These are phyloP conservation scores for Lagopus muta DNA, from an alignment of 2,113 vertebrate genomes.

Conservation along the genomic window DNA sequence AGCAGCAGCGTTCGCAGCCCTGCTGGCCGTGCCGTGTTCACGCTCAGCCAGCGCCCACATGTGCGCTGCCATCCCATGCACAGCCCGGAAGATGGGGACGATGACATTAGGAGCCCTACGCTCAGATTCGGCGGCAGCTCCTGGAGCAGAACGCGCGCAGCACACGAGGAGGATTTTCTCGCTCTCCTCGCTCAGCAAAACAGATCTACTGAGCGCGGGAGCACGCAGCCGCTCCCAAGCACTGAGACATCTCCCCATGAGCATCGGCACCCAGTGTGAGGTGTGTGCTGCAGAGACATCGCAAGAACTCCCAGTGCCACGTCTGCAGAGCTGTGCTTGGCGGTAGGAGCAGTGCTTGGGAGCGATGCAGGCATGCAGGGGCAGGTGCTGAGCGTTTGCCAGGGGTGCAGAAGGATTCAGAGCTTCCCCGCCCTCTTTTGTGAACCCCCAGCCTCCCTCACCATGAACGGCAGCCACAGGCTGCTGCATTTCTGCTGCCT, in stretches of 20 bases:
- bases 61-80: accelerated
- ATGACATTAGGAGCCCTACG: neutral
- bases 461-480: neutral
- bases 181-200: neutral
- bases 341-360: accelerated
- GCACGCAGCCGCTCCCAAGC: neutral
- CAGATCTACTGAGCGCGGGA: neutral
- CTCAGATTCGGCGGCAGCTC: neutral
- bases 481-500: neutral
- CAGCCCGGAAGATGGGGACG: neutral
- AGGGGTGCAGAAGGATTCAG: neutral
- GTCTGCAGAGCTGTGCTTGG: neutral
- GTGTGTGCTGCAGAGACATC: neutral
- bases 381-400: neutral
- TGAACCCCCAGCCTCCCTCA: neutral
- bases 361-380: neutral
- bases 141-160: neutral
- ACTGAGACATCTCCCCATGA: neutral
- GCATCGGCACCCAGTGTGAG: neutral
- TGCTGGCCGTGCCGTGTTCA: accelerated
- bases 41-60: neutral
- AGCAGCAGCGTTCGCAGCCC: neutral
- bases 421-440: neutral
- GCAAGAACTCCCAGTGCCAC: neutral
- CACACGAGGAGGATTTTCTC: neutral